Percentiles rank a stretch among this genome's conserved stretches.
phyloP scores from a whole-genome alignment of 2,888 invertebrate genomes.

The Tachina fera region DNA sequence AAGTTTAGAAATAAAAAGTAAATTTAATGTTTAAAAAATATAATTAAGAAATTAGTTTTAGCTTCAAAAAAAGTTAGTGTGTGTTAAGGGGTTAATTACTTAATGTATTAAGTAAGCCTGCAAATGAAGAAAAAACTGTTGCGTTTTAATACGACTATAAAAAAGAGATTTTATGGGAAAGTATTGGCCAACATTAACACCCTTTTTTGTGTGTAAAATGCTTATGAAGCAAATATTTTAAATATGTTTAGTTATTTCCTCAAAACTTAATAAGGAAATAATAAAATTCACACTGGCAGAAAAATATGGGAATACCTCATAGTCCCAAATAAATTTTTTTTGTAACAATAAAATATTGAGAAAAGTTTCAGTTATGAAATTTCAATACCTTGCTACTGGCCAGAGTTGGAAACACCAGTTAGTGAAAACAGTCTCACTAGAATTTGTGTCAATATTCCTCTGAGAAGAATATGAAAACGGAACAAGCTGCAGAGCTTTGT shows the following conservation, averaged over 20 bases:
- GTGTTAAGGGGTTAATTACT: constrained; percentile 55
- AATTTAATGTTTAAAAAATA: constrained; percentile 12
- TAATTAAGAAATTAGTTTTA: constrained; percentile 55
- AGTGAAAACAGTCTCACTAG: too few relatives aligned
- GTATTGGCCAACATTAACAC: not conserved
- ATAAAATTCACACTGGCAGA: not conserved
- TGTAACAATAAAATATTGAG: too few relatives aligned
- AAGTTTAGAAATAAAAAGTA: constrained; percentile 5
- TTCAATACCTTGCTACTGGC: too few relatives aligned
- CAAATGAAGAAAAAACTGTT: not conserved
- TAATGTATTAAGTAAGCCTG: constrained; percentile 17
- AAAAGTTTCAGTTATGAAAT: too few relatives aligned
- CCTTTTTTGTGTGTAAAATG: not conserved
- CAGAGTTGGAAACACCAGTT: too few relatives aligned
- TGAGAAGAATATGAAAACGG: too few relatives aligned
- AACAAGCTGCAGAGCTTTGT: too few relatives aligned
- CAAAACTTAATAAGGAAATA: too few relatives aligned
- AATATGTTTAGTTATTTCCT: not conserved
- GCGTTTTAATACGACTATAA: not conserved
- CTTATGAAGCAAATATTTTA: not conserved
- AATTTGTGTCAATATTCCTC: too few relatives aligned
- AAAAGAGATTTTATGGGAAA: constrained; percentile 33
- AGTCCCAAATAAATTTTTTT: too few relatives aligned
- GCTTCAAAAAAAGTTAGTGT: constrained; percentile 6
- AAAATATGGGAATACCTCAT: too few relatives aligned